Evolutionary conservation across 2,113 vertebrate species (phyloP).

Genomic region (Chiloscyllium plagiosum): DNA sequence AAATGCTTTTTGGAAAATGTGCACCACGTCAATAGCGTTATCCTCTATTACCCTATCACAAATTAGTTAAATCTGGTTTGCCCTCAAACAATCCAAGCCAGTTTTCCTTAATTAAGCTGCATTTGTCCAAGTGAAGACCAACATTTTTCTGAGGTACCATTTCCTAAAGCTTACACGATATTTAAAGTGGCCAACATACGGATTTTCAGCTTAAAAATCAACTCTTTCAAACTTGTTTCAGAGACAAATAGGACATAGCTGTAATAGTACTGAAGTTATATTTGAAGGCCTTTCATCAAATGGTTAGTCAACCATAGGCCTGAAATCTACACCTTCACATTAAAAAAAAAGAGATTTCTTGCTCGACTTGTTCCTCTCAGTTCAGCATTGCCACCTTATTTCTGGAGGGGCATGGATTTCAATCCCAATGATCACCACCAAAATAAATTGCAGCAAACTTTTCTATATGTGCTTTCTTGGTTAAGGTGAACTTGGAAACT

Average conservation of each 20-base stretch:
- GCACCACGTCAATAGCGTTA: no score
- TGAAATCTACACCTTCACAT: neutral
- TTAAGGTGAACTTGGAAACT: neutral
- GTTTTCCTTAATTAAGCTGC: no score
- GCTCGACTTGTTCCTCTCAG: neutral
- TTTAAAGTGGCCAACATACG: no score
- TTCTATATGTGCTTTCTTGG: neutral
- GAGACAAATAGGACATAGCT: neutral
- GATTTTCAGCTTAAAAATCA: no score
- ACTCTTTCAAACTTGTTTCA: neutral
- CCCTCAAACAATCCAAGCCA: no score
- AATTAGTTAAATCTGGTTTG: no score
- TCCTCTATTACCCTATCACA: no score
- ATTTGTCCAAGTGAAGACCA: no score
- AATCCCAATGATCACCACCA: neutral
- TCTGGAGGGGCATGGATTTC: neutral
- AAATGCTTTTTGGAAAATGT: no score
- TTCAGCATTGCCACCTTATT: neutral
- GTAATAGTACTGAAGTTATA: neutral
- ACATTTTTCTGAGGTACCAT: no score
- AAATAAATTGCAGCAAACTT: neutral
- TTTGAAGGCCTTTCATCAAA: neutral
- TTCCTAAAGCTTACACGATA: neutral
- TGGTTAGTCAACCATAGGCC: neutral
- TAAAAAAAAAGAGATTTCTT: no score